Evolutionary conservation across 2,113 vertebrate species (phyloP).

Genomic region (Indicator maculatus): DNA sequence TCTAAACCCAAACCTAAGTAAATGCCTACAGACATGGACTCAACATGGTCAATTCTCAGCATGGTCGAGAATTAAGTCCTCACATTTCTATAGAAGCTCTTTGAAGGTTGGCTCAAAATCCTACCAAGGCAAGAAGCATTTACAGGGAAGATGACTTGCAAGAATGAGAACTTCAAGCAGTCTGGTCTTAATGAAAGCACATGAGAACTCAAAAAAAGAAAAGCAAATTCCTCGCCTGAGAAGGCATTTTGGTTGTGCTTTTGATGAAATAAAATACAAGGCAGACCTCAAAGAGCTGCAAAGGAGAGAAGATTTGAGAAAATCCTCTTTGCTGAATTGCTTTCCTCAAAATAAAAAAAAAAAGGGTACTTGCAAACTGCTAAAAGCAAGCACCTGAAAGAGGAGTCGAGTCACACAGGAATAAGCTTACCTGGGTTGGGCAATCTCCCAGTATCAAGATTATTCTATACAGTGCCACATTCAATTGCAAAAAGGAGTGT

Average conservation of each 20-base stretch:
- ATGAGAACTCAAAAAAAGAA: neutral
- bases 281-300: neutral
- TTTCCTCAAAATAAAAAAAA: neutral
- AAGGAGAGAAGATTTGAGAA: neutral
- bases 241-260: neutral
- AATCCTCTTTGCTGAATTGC: neutral
- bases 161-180: neutral
- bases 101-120: neutral
- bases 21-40: neutral
- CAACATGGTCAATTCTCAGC: rapidly evolving
- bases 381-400: neutral
- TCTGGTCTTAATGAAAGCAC: neutral
- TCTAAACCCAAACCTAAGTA: neutral
- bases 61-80: neutral
- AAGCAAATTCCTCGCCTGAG: neutral
- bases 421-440: neutral
- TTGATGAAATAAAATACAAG: neutral
- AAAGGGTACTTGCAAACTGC: neutral
- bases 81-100: neutral
- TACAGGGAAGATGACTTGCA: neutral
- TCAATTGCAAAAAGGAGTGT: neutral
- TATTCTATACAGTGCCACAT: slow-evolving; percentile 47
- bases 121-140: neutral
- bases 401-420: neutral
- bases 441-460: neutral